These are phyloP conservation scores for Atopsyche davidsoni DNA, from an alignment of 1,140 invertebrate species.

Conservation along the genomic window DNA sequence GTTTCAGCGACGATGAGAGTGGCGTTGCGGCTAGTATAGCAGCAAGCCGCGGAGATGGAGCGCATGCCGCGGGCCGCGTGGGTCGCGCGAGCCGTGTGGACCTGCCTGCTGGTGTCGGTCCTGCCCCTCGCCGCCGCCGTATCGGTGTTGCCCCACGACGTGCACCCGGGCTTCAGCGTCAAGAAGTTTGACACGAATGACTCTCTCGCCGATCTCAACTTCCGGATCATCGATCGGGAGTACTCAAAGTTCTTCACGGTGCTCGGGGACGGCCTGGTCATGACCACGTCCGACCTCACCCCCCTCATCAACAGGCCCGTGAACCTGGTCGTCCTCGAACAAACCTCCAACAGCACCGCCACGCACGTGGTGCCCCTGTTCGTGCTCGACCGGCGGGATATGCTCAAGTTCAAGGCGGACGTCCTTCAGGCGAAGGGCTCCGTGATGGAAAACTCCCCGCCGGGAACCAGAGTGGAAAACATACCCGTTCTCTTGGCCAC, in stretches of 20 bases:
- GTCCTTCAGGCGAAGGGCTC: conserved; percentile 57
- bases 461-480: conserved; percentile 61
- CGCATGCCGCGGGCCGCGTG: conserved; percentile 12
- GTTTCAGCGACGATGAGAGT: conserved; percentile 23
- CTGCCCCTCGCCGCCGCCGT: conserved; percentile 36
- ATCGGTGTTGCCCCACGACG: conserved; percentile 71
- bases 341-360: conserved; percentile 68
- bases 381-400: conserved; percentile 72
- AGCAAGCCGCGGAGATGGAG: neutral
- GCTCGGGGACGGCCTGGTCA: conserved; percentile 79
- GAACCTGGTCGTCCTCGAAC: conserved; percentile 73
- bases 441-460: conserved; percentile 66
- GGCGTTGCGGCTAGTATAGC: conserved; percentile 6
- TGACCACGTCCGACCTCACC: conserved; percentile 79
- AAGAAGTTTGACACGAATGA: conserved; percentile 57
- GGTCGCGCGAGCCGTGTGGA: conserved; percentile 4
- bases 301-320: conserved; percentile 74
- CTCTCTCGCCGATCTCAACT: conserved; percentile 51
- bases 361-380: conserved; percentile 75
- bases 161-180: conserved; percentile 78
- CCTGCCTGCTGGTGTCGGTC: conserved; percentile 22
- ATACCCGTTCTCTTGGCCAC: conserved; percentile 60
- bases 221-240: conserved; percentile 66
- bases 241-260: conserved; percentile 80
- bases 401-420: conserved; percentile 66